phyloP scores from a whole-genome alignment of 1,140 invertebrate species.

The Kradibia gibbosae region DNA sequence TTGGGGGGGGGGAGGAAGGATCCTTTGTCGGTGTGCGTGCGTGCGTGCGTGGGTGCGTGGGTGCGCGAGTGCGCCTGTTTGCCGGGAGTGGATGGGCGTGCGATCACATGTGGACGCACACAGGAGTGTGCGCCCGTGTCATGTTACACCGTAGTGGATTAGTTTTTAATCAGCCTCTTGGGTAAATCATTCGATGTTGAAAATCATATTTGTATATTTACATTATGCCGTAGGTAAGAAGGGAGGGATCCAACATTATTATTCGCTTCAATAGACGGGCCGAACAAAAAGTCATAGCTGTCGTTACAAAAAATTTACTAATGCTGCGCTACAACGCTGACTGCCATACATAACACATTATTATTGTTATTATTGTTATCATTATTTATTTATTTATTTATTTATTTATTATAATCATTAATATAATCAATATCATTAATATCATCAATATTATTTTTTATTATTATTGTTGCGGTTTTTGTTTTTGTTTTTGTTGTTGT shows the following conservation, averaged over 20 bases:
- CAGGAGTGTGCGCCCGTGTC: not conserved
- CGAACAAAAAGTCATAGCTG: not conserved
- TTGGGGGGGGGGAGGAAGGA: slow-evolving; percentile 1
- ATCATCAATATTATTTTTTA: too few species aligned
- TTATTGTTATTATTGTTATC: too few species aligned
- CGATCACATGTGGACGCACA: too few species aligned
- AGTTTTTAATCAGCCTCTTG: not conserved
- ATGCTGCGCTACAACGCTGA: slow-evolving; percentile 6
- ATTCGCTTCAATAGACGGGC: not conserved
- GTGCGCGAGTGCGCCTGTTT: not conserved
- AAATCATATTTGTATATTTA: slow-evolving; percentile 36
- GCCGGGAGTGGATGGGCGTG: not conserved
- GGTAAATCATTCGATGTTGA: slow-evolving; percentile 39
- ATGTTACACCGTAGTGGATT: slow-evolving; percentile 6
- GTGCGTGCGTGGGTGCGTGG: slow-evolving; percentile 18
- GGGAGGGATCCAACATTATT: not conserved
- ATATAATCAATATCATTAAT: too few species aligned
- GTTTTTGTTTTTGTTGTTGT: too few species aligned
- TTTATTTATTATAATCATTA: too few species aligned
- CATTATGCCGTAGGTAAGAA: slow-evolving; percentile 20
- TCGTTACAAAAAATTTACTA: not conserved
- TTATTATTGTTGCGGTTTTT: too few species aligned
- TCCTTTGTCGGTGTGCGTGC: too few species aligned
- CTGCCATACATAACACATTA: too few species aligned
- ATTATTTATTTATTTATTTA: too few species aligned